phyloP scores from a whole-genome alignment of 2,888 invertebrate genomes.

The Steinernema scapterisci region DNA sequence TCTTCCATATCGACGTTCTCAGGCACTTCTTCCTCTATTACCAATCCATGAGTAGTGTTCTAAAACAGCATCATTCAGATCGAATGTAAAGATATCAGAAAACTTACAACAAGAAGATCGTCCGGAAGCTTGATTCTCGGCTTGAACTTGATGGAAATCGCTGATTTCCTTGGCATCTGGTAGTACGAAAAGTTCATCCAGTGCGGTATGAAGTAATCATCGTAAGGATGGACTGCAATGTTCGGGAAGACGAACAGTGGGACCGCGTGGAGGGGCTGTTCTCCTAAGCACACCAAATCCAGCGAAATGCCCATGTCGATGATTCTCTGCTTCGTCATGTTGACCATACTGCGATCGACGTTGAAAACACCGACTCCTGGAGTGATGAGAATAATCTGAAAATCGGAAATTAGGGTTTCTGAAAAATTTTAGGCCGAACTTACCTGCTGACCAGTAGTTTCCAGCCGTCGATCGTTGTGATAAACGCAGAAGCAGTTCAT shows the following conservation, averaged over 20 bases:
- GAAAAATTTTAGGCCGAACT: too few relatives aligned
- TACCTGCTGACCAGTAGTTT: conserved; percentile 88
- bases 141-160: conserved; percentile 53
- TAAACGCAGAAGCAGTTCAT: conserved; percentile 81
- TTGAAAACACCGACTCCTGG: conserved; percentile 98
- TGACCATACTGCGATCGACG: conserved; percentile 92
- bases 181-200: conserved; percentile 68
- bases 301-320: conserved; percentile 84
- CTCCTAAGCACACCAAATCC: conserved; percentile 77
- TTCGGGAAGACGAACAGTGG: conserved; percentile 78
- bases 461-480: conserved; percentile 93
- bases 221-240: conserved; percentile 36
- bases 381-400: conserved; percentile 71
- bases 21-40: conserved; percentile 37
- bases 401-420: too few relatives aligned
- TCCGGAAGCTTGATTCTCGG: conserved; percentile 62
- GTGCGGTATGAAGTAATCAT: conserved; percentile 67
- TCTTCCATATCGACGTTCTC: conserved; percentile 41
- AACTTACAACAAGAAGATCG: conserved; percentile 43
- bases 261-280: conserved; percentile 96
- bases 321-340: conserved; percentile 95
- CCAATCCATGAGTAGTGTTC: conserved; percentile 38
- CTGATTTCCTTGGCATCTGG: conserved; percentile 42
- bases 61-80: conserved; percentile 20
- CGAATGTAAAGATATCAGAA: background rate